Conservation (phyloP, 2,797 vertebrate species). For the Luscinia luscinia region DNA sequence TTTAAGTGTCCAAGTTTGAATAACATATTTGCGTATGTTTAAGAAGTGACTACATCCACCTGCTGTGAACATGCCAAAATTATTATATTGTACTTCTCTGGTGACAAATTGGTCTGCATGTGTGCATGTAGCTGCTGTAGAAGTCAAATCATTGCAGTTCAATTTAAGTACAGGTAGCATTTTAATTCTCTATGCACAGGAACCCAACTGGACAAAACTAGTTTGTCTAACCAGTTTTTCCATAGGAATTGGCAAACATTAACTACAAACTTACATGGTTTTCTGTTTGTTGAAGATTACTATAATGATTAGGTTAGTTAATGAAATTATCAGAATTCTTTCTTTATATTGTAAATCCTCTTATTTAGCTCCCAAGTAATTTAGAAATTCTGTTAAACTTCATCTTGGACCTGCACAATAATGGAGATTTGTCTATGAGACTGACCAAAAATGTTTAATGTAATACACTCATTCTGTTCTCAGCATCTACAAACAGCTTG, state of each 20-base stretch:
- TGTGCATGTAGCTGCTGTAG: not conserved
- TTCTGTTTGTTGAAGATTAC: slow-evolving; percentile 6
- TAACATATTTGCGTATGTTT: not conserved
- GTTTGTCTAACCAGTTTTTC: not conserved
- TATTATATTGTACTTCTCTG: not conserved
- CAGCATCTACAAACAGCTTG: not conserved
- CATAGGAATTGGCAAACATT: not conserved
- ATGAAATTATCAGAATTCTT: not conserved
- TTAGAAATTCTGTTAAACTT: not conserved
- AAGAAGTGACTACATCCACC: not conserved
- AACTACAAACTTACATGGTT: not conserved
- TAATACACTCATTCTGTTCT: not conserved
- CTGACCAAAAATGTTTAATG: not conserved
- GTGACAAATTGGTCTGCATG: not conserved
- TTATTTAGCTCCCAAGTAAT: not conserved
- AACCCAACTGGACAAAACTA: not conserved
- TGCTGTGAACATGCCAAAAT: not conserved
- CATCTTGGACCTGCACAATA: not conserved
- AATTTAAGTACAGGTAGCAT: not conserved
- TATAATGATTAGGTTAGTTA: not conserved
- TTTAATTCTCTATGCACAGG: not conserved
- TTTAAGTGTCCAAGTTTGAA: not conserved
- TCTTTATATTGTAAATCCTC: not conserved
- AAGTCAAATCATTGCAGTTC: not conserved
- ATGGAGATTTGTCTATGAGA: not conserved